Evolutionary conservation across 2,888 invertebrate genomes (phyloP), one percentile per base, ranked within the genome.

Genomic region (Thelaira solivaga): DNA sequence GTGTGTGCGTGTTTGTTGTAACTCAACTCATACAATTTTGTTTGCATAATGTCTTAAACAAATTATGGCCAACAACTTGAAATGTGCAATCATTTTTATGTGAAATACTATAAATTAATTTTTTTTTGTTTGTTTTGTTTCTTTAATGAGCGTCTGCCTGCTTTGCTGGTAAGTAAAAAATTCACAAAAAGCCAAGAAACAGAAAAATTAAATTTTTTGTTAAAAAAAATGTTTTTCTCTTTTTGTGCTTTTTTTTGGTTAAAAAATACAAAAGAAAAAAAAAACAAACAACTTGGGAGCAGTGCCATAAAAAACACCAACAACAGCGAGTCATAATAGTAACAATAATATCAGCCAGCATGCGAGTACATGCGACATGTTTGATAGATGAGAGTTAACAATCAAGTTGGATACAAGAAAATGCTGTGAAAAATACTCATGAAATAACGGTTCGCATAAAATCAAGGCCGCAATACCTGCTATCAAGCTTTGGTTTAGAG

Each of bases 41-140:
- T 49, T 74, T 47, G 57, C 55, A 55, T 45, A 59, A 74, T 51
- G 75, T 61, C 80, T 77, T 68, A 80, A 75, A 81, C 72, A 80
- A 80, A 67, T 73, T 61, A 75, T 76, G 69, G 49, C 71, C 74
- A 64, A 65, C 65, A 64, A 69, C 61, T 69, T 64, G 36, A 69
- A 73, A 51, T 65, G 64, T 49, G 53, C 31, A 69, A 64, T 53
- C 24, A 65, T 61, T 69, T 76, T 69, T 72, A 57, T 67, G 53
- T 34, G 26, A 43, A 55, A 61, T 55, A 31, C 55, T 67, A 53
- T 13, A 43, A 43, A 13, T 64, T 45, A 45, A 1, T 43, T 43
- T 47, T 59, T 7, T 7, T 10, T n/a, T n/a, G n/a, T 18, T 18
- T 51, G n/a, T 49, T 39, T 22, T 51, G 5, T 45, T 53, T 47